phyloP scores from a whole-genome alignment of 2,888 invertebrate genomes.

The Andrena minutula region DNA sequence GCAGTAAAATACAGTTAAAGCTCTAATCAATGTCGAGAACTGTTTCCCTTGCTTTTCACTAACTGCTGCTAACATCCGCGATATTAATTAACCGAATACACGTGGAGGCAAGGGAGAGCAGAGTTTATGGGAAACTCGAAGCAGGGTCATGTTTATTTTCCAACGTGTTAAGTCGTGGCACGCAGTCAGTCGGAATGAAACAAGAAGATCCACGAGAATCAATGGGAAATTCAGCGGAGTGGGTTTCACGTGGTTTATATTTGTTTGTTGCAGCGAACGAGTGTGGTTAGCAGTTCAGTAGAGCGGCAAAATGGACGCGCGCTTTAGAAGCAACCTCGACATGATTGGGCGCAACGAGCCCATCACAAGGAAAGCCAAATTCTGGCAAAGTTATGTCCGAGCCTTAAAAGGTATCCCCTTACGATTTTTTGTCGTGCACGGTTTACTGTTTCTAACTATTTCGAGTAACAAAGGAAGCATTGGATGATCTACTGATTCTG shows the following conservation, averaged over 20 bases:
- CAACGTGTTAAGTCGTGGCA: background rate
- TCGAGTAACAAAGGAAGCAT: background rate
- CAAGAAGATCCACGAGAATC: background rate
- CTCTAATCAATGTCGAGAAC: background rate
- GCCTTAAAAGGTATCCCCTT: slow-evolving; percentile 92
- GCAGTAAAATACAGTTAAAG: too few relatives aligned
- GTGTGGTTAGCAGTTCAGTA: slow-evolving; percentile 88
- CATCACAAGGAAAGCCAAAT: slow-evolving; percentile 96
- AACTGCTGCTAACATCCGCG: background rate
- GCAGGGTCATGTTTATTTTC: background rate
- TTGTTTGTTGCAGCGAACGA: slow-evolving; percentile 90
- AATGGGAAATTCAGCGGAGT: too few relatives aligned
- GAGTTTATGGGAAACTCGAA: background rate
- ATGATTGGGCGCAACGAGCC: slow-evolving; percentile 97
- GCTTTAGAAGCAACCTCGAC: slow-evolving; percentile 95
- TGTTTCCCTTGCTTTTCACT: background rate
- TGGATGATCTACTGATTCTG: background rate
- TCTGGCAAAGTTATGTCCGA: slow-evolving; percentile 97
- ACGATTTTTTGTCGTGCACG: background rate
- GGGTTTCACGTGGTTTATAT: slow-evolving; percentile 1
- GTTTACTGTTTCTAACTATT: background rate
- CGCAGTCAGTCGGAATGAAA: background rate
- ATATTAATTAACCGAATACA: background rate
- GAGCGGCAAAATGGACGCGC: slow-evolving; percentile 89
- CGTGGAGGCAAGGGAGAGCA: slow-evolving; percentile 27